Base-by-base conservation (phyloP, 2,888 invertebrate genomes). In the Syrphus vitripennis region DNA sequence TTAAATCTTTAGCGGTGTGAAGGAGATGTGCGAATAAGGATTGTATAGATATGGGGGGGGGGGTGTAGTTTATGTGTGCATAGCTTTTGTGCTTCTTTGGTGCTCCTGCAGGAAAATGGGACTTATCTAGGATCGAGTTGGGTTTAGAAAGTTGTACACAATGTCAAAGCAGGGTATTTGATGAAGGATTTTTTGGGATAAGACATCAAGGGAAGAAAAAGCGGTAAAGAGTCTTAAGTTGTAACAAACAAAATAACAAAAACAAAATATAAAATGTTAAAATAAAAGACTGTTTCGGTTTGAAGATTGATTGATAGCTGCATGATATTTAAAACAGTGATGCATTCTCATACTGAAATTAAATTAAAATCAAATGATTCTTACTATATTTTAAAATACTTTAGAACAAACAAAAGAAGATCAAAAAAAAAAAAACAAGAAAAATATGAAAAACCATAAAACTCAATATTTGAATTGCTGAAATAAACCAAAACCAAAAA, bases 251-350 rank as follows among this genome's bases (percentile, higher is more conserved):
- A 63, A 45, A 55, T 45, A 50, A 40, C 21, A 6, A 37, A 76
- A 2, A 16, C 55, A 63, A 50, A 42, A 24, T n/a, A n/a, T n/a
- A 21, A 57, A 34, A 59, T 29, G 4, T 19, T 7, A 31, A 14
- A 55, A 45, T 48, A 61, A 77, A 69, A 34, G 29, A 72, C 31
- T 57, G 71, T 31, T 81, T 82, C 48, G 37, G 45, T 82, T 82
- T 82, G 86, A 77, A 86, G 82, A 82, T 86, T 82, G 82, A 86
- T 82, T 86, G 86, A 86, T 86, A 82, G 77, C 86, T 86, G 77
- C 72, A 70, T 82, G 77, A 69, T 55, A 70, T 82, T 82, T 82
- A 16, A 75, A 78, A 55, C 70, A 21, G 40, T 80, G n/a, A n/a
- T n/a, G 80, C 75, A 67, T 71, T 70, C 19, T 3, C 26, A 26